Conservation (phyloP, 1,140 invertebrate species). For the Ganaspis sp. region DNA sequence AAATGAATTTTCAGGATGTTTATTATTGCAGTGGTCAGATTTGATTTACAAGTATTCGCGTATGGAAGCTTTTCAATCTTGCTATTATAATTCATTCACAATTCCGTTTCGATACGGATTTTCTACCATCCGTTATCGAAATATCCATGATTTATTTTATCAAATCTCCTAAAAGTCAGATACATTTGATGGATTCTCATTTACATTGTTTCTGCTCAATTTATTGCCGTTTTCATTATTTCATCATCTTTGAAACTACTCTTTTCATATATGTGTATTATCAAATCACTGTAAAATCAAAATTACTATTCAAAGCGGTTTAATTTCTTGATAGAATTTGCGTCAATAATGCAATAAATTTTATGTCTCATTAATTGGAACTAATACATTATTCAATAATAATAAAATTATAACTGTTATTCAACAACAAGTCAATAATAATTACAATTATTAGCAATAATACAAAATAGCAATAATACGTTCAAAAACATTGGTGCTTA, state of each 20-base stretch:
- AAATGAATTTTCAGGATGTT: not conserved
- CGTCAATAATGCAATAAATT: too few species aligned
- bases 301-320: not conserved
- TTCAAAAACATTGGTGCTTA: too few species aligned
- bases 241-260: not conserved
- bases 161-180: conserved; percentile 9
- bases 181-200: conserved; percentile 8
- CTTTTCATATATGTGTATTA: not conserved
- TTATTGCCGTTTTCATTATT: not conserved
- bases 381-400: too few species aligned
- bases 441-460: too few species aligned
- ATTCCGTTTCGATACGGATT: conserved; percentile 8
- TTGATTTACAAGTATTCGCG: not conserved
- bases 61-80: not conserved
- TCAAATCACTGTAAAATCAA: not conserved
- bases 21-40: not conserved
- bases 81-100: conserved; percentile 17
- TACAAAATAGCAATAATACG: too few species aligned
- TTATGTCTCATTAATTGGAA: too few species aligned
- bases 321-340: too few species aligned
- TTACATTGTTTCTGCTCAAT: not conserved
- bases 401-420: too few species aligned
- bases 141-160: conserved; percentile 43
- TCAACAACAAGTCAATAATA: too few species aligned
- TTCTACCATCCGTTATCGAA: conserved; percentile 33